Base-by-base conservation (phyloP, 2,888 invertebrate genomes). In the Stenodema calcarata region DNA sequence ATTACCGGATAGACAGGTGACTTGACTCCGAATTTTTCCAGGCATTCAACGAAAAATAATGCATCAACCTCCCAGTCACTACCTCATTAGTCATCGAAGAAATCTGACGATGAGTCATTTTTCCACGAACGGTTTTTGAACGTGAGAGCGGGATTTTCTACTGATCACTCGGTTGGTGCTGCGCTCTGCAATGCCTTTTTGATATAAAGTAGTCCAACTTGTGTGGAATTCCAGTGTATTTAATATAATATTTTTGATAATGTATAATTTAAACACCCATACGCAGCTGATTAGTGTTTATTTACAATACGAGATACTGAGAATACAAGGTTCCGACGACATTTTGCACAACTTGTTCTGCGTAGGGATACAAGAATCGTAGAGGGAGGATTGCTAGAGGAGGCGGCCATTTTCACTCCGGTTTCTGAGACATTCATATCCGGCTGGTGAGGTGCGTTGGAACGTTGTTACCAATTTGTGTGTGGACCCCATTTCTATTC, bases 381-480 rank as follows among this genome's bases (percentile, higher is more conserved):
- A 54, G 54, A 73, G 73, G 84, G 84, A 84, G 84, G 84, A 44
- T 75, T 30, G 41, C 47, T 50, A 23, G n/a, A 73, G 73, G 44
- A 44, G 84, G 84, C 84, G 75, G 84, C 84, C 84, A 84, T 84
- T 84, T 84, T 84, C 44, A 73, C 73, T 70, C 47, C n/a, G 84
- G 42, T 84, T 41, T 47, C 62, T 42, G 73, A 18, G 41, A 42
- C 73, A 41, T 47, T 75, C 84, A 73, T 73, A 84, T 84, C 75
- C 84, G 84, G 47, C 84, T 84, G 73, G 84, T 84, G 75, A 73
- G 84, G 84, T 84, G 84, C 84, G 84, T 84, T 54, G 84, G 84
- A 70, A 70, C 84, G 18, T 84, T 44, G 75, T 44, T 84, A 84
- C 84, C 73, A 73, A 47, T 84, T 73, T 42, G 84, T 73, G 84